Evolutionary conservation across 2,888 invertebrate genomes (phyloP).

Genomic region (Nysson spinosus): DNA sequence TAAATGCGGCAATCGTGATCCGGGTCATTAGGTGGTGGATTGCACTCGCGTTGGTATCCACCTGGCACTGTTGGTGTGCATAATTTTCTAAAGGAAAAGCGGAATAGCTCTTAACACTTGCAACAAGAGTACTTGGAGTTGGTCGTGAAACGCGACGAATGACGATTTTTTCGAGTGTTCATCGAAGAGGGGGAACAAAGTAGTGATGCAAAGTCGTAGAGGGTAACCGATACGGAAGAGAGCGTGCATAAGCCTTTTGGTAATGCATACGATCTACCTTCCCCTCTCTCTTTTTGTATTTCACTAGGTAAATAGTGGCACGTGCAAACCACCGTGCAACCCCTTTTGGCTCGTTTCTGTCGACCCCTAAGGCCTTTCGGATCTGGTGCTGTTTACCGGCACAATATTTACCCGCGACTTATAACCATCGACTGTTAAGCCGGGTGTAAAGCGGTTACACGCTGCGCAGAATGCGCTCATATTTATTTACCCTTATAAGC

Average conservation of each 20-base stretch:
- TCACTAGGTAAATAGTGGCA: slow-evolving; percentile 64
- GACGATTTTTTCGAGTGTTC: too few relatives aligned
- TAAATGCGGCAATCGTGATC: slow-evolving; percentile 58
- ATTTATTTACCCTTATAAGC: slow-evolving; percentile 39
- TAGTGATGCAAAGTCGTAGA: slow-evolving; percentile 26
- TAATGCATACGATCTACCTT: slow-evolving; percentile 40
- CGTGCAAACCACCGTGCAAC: slow-evolving; percentile 64
- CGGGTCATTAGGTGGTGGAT: slow-evolving; percentile 47
- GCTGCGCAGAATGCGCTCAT: slow-evolving; percentile 48
- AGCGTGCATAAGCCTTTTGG: slow-evolving; percentile 45
- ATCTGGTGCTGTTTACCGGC: slow-evolving; percentile 69
- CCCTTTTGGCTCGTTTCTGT: slow-evolving; percentile 58
- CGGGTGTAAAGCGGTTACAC: slow-evolving; percentile 68
- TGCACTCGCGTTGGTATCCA: neutral
- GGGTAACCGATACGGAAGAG: slow-evolving; percentile 45
- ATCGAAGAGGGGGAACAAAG: slow-evolving; percentile 16
- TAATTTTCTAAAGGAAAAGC: slow-evolving; percentile 18
- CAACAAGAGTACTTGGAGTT: too few relatives aligned
- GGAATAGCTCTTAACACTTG: slow-evolving; percentile 12
- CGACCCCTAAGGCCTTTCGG: slow-evolving; percentile 61
- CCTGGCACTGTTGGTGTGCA: slow-evolving; percentile 1
- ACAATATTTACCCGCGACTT: slow-evolving; percentile 73
- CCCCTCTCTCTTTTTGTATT: slow-evolving; percentile 50
- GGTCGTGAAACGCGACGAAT: neutral
- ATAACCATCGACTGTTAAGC: slow-evolving; percentile 73